Base-by-base conservation (phyloP, 2,113 vertebrate species). In the Siniperca chuatsi region DNA sequence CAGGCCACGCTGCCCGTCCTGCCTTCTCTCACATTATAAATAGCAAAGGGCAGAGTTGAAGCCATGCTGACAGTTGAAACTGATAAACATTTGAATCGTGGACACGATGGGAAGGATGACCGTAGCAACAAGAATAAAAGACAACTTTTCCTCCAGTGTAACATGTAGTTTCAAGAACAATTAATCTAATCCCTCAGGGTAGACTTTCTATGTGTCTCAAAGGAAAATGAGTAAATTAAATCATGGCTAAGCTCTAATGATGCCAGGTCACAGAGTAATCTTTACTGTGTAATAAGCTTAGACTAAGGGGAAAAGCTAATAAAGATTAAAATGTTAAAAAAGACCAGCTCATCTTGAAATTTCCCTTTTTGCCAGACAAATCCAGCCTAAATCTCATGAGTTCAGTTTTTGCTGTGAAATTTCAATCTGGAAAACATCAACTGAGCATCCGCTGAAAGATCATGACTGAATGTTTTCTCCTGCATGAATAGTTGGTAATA, bases 11-110 rank as follows among this genome's bases (percentile, higher is more conserved):
- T 60, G 44, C 50, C 74, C n/a, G 6, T 8, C 52, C 25, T 16
- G 72, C 16, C 50, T 52, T 40, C 82, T 37, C 60, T 67, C 42
- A 15, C 61, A 0, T 50, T 92, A 91, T 82, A 90, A 89, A 94
- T 90, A 94, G 88, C 40, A 89, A 92, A 93, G 90, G 90, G 40
- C 52, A 72, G 61, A 84, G 89, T 55, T 83, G 68, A 88, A 82
- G 35, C 9, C n/a, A 35, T 4, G 48, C 21, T 1, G 11, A 64
- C 12, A 52, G 61, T 35, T 25, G 44, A 23, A 55, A 62, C 20
- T 25, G 35, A 79, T 13, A 65, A 78, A 65, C 15, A 61, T n/a
- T 23, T 44, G 3, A 1, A 46, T 21, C 48, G 64, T 2, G 37
- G 15, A 77, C 68, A 35, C 11, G 23, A 60, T 13, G 25, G 6